Evolutionary conservation across 1,140 invertebrate species (phyloP), one percentile per base, ranked within the genome.

Genomic region (Drosophila triauraria): DNA sequence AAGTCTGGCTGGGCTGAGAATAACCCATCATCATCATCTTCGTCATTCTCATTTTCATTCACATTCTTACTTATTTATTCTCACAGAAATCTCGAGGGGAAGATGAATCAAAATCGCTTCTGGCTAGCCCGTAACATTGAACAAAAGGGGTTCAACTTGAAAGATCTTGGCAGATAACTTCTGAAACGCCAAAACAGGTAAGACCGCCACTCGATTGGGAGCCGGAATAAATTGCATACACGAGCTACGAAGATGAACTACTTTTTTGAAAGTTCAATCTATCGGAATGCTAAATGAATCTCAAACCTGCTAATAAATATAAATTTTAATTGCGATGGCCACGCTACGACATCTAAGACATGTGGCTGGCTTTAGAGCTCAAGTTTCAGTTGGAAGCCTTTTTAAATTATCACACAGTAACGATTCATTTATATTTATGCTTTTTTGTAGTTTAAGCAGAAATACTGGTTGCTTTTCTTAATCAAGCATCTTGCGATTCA

Each of bases 211-310:
- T 65, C 42, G 57, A 25, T 47, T 67, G 23, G 65, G 12, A 50
- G 47, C 30, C 46, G 15, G 50, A 60, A 72, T 72, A 72, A 72
- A 72, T 72, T 59, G 69, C 67, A 72, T 72, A 72, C 69, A 72
- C 69, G 69, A 59, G 38, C 30, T 35, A 12, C n/a, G 40, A 72
- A 60, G 69, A 72, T 72, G 69, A 51, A 72, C 69, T 72, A 60
- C 65, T 71, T 69, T 68, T 63, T 51, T 63, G 12, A 35, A 42
- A 68, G 57, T 59, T 59, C n/a, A 27, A 72, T 43, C 46, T 50
- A 50, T 43, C 17, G 50, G 51, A 35, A 70, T 72, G 67, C 69
- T 72, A 72, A 72, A 68, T 54, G 30, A 50, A 72, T 59, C 53
- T 59, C 10, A 69, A 47, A 71, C 25, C 40, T 50, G 62, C 62